Evolutionary conservation across 2,888 invertebrate species (phyloP).

Genomic region (Eupithecia dodoneata): DNA sequence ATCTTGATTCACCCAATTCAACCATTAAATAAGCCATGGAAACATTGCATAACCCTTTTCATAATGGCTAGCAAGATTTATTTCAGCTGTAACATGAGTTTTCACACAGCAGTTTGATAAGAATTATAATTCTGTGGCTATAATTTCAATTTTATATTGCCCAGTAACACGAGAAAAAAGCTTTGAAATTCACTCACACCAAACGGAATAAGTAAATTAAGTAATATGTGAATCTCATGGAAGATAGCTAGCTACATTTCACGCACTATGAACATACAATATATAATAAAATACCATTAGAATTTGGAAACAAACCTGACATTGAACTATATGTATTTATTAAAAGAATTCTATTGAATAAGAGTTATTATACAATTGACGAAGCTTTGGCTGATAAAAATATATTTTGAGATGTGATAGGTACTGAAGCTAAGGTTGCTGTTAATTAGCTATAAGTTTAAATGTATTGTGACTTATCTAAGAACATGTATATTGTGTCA

Average conservation of each 20-base stretch:
- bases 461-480: too few relatives aligned
- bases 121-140: constrained; percentile 26
- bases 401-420: too few relatives aligned
- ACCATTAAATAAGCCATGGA: constrained; percentile 59
- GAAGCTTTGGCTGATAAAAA: too few relatives aligned
- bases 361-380: too few relatives aligned
- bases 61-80: constrained; percentile 65
- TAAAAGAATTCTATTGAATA: too few relatives aligned
- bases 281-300: too few relatives aligned
- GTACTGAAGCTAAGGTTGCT: too few relatives aligned
- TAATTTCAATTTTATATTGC: neutral
- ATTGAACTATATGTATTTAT: too few relatives aligned
- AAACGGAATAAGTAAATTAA: neutral
- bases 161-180: neutral
- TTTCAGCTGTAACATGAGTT: constrained; percentile 46
- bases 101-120: constrained; percentile 47
- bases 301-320: too few relatives aligned
- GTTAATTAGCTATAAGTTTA: too few relatives aligned
- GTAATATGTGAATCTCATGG: neutral
- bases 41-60: constrained; percentile 62
- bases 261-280: neutral
- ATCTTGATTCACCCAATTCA: constrained; percentile 63
- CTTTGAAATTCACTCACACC: neutral
- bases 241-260: neutral
- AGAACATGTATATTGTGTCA: too few relatives aligned